Base-by-base conservation (phyloP, 2,113 vertebrate species). In the Scatophagus argus region DNA sequence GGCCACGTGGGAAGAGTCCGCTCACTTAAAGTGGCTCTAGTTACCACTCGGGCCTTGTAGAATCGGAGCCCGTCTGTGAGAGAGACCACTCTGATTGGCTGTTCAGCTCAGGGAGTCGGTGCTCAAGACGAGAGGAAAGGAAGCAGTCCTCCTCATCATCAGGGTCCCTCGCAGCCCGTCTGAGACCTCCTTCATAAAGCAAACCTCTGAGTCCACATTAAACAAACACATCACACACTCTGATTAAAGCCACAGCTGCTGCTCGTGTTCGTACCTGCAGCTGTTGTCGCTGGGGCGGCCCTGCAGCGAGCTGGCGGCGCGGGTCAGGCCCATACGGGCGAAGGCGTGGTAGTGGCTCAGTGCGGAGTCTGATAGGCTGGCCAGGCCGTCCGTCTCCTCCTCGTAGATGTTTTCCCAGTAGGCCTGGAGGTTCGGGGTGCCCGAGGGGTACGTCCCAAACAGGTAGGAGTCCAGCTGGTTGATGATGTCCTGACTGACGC, bases 351-450 rank as follows among this genome's bases (percentile, higher is more conserved):
- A 97, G 94, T 98, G 93, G 52, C 95, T 97, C 84, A 99, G 95
- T 0, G 88, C 46, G 0, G 97, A 83, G 5, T 99, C 97, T 0
- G 94, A 95, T 10, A 97, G 93, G 90, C 93, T 90, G 69, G 94
- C 82, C 17, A 85, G 29, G 0, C 96, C 95, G 0, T 99, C 98
- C 0, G 96, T 95, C 84, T 98, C 96, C 0, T 74, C 69, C 29
- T 99, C 96, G 0, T 93, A 98, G 4, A 93, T 59, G 0, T 97
- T 99, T 87, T 99, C 98, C 98, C 98, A 99, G 95, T 99, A 99
- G 0, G 97, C 94, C 34, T 95, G 93, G 5, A 99, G 96, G 23
- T 96, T 96, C 0, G 95, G 96, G 0, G 95, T 97, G 66, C 94
- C 96, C 0, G 94, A 34, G 0, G 96, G 90, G 73, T 77, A 59